Percentiles rank a stretch among this genome's conserved stretches.
phyloP scores from a whole-genome alignment of 2,888 invertebrate species.

The Neoitamus cyanurus region DNA sequence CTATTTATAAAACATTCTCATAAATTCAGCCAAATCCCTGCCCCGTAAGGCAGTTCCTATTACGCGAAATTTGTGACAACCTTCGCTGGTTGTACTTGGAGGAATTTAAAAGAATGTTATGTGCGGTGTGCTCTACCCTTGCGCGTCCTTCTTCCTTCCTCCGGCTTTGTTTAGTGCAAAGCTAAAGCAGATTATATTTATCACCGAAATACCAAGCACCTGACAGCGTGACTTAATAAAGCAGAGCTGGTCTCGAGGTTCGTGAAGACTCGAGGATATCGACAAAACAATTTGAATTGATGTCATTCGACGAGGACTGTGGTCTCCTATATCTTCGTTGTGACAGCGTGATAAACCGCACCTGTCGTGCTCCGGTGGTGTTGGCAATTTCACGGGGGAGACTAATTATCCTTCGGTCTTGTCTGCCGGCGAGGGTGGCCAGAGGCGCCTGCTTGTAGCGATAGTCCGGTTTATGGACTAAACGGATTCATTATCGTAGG shows the following conservation, averaged over 20 bases:
- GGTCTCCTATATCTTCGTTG: slow-evolving; percentile 21
- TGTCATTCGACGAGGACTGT: slow-evolving; percentile 10
- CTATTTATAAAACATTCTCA: slow-evolving; percentile 4
- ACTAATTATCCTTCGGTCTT: slow-evolving; percentile 13
- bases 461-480: neutral
- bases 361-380: slow-evolving; percentile 7
- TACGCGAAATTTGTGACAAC: slow-evolving; percentile 24
- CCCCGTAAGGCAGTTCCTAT: neutral
- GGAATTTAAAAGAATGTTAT: slow-evolving; percentile 27
- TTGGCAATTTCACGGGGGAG: neutral
- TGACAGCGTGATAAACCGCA: slow-evolving; percentile 29
- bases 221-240: slow-evolving; percentile 13
- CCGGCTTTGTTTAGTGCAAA: neutral
- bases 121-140: neutral
- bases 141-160: neutral
- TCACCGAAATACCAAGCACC: slow-evolving; percentile 33
- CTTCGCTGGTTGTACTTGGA: neutral
- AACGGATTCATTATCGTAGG: neutral
- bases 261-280: slow-evolving; percentile 22
- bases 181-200: slow-evolving; percentile 25
- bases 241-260: neutral
- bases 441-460: neutral
- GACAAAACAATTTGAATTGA: slow-evolving; percentile 33
- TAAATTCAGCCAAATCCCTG: neutral
- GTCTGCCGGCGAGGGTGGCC: neutral